phyloP scores from a whole-genome alignment of 2,888 invertebrate genomes.

The Rosalia funebris region DNA sequence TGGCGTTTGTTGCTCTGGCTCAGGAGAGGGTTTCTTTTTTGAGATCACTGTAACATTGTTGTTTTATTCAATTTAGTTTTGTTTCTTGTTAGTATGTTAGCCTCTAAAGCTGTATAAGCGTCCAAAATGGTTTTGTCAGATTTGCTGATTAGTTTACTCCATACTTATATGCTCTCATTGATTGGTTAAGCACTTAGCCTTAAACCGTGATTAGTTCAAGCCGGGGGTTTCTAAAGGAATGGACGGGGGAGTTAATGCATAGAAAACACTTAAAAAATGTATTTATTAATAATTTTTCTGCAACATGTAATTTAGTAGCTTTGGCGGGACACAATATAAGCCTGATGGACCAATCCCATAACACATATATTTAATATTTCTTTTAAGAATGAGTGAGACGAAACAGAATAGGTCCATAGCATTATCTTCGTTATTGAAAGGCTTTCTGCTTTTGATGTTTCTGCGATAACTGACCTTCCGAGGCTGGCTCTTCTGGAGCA shows the following conservation, averaged over 20 bases:
- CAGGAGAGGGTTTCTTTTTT: slow-evolving; percentile 17
- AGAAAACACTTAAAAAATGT: slow-evolving; percentile 31
- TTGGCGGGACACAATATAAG: slow-evolving; percentile 23
- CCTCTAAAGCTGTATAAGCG: slow-evolving; percentile 20
- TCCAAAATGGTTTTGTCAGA: slow-evolving; percentile 20
- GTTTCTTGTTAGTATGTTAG: slow-evolving; percentile 24
- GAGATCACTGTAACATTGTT: slow-evolving; percentile 31
- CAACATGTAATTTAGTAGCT: slow-evolving; percentile 16
- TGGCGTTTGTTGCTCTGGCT: slow-evolving; percentile 16
- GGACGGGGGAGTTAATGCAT: slow-evolving; percentile 33
- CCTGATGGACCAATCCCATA: slow-evolving; percentile 33
- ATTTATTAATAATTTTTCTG: slow-evolving; percentile 36
- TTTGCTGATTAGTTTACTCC: slow-evolving; percentile 15
- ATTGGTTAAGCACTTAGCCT: slow-evolving; percentile 33
- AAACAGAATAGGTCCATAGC: slow-evolving; percentile 30
- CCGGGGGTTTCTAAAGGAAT: background rate
- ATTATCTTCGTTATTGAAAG: slow-evolving; percentile 32
- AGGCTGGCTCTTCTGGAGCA: slow-evolving; percentile 47
- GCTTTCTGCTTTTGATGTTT: slow-evolving; percentile 34
- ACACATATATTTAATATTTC: slow-evolving; percentile 12
- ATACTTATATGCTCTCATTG: slow-evolving; percentile 16
- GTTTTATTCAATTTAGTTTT: slow-evolving; percentile 16
- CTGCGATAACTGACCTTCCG: slow-evolving; percentile 42
- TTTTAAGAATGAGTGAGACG: slow-evolving; percentile 11
- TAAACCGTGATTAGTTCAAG: slow-evolving; percentile 6